Percentiles rank a stretch among this genome's conserved stretches.
These are phyloP conservation scores for Lanius collurio DNA, from an alignment of 2,113 vertebrate species.

Conservation along the genomic window DNA sequence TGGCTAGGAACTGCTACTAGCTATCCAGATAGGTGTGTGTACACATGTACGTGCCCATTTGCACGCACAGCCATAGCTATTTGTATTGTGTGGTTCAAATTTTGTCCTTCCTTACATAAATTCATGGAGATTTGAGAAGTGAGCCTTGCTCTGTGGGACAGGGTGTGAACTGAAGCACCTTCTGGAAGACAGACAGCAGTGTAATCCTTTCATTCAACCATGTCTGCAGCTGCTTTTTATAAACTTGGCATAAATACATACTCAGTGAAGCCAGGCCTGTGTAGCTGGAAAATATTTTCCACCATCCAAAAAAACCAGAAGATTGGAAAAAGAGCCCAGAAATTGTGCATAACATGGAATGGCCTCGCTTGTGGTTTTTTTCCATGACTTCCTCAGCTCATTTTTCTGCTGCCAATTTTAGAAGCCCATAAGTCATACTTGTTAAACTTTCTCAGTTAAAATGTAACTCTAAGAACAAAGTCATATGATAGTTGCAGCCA, in stretches of 20 bases:
- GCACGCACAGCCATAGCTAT: not conserved
- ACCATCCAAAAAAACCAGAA: constrained; percentile 75
- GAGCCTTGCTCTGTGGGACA: constrained; percentile 29
- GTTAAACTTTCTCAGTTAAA: constrained; percentile 78
- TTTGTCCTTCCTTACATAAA: not conserved
- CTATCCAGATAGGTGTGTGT: not conserved
- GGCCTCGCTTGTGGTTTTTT: constrained; percentile 72
- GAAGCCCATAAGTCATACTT: constrained; percentile 76
- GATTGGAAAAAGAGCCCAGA: constrained; percentile 77
- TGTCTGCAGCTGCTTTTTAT: constrained; percentile 84
- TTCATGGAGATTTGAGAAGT: not conserved
- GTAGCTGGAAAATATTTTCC: constrained; percentile 84
- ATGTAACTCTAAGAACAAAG: constrained; percentile 78
- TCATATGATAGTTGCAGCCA: constrained; percentile 65
- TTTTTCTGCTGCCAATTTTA: constrained; percentile 79
- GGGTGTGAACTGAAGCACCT: constrained; percentile 66
- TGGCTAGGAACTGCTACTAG: not conserved
- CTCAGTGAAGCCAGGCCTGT: constrained; percentile 77
- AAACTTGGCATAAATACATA: constrained; percentile 75
- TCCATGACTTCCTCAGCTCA: constrained; percentile 75
- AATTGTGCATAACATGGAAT: constrained; percentile 64
- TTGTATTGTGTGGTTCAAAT: not conserved
- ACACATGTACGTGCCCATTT: accelerated
- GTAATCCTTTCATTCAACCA: constrained; percentile 82
- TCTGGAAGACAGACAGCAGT: constrained; percentile 81